Evolutionary conservation across 2,797 vertebrate genomes (phyloP).

Genomic region (Astyanax mexicanus): DNA sequence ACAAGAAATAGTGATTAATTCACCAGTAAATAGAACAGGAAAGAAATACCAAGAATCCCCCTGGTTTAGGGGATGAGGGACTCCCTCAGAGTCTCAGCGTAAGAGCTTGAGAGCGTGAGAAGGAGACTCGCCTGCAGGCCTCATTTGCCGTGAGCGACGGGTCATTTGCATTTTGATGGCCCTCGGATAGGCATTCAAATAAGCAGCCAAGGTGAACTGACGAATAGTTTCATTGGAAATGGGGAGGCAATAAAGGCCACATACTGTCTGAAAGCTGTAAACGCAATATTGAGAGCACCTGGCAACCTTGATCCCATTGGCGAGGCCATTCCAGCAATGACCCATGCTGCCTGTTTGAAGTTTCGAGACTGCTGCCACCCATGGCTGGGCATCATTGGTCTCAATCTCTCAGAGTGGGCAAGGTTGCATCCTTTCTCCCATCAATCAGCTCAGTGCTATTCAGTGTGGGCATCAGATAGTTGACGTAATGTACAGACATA

Average conservation of each 20-base stretch:
- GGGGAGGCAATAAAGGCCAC: neutral
- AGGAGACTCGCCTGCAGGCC: neutral
- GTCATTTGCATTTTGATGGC: conserved; percentile 46
- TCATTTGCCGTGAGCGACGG: neutral
- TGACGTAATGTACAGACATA: too few species aligned
- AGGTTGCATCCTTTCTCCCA: too few species aligned
- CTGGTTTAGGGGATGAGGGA: neutral
- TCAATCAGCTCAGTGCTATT: too few species aligned
- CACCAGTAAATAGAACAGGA: neutral
- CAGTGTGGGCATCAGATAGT: too few species aligned
- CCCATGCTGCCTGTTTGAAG: too few species aligned
- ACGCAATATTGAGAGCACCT: neutral
- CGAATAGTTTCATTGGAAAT: conserved; percentile 16
- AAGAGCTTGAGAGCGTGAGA: neutral
- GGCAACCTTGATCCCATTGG: neutral
- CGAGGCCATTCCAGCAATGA: too few species aligned
- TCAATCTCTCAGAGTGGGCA: too few species aligned
- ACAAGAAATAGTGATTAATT: conserved; percentile 3
- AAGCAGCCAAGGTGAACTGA: conserved; percentile 1
- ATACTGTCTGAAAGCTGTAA: neutral
- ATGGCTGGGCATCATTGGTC: too few species aligned
- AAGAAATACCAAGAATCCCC: neutral
- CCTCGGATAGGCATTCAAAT: conserved; percentile 16
- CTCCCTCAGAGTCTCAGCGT: neutral
- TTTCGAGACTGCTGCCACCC: too few species aligned